phyloP scores from a whole-genome alignment of 2,113 vertebrate species.

The Nesoenas mayeri region DNA sequence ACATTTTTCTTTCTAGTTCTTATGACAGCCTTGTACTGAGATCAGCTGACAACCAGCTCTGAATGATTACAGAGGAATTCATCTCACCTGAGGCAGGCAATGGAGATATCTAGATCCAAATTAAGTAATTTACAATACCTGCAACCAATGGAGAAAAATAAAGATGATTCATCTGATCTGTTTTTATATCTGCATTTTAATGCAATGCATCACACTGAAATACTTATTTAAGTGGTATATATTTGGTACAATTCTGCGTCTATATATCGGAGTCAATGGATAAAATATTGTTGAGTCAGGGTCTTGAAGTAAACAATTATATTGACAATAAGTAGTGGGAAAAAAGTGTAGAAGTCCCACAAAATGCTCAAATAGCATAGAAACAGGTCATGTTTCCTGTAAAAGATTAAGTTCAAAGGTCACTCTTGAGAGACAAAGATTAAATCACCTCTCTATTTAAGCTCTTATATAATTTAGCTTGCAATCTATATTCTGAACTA shows the following conservation, averaged over 20 bases:
- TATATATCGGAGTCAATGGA: neutral
- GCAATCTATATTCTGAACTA: neutral
- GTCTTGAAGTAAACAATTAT: neutral
- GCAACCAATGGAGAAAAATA: neutral
- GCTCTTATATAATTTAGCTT: slow-evolving; percentile 24
- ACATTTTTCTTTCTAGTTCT: neutral
- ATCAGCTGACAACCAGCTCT: neutral
- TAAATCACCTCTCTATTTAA: slow-evolving; percentile 28
- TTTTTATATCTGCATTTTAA: neutral
- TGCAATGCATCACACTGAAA: neutral
- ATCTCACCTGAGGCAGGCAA: neutral
- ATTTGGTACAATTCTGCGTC: neutral
- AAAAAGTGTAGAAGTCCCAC: neutral
- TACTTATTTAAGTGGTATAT: neutral
- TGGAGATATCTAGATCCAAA: neutral
- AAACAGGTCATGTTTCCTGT: neutral
- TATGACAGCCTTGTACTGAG: neutral
- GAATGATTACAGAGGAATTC: neutral
- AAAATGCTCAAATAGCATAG: neutral
- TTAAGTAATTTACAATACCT: neutral
- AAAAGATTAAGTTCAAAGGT: slow-evolving; percentile 16
- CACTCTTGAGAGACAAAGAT: neutral
- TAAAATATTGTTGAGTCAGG: neutral
- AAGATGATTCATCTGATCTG: neutral
- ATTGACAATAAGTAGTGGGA: neutral